Evolutionary conservation across 2,797 vertebrate genomes (phyloP).

Genomic region (Simalia tracyae): DNA sequence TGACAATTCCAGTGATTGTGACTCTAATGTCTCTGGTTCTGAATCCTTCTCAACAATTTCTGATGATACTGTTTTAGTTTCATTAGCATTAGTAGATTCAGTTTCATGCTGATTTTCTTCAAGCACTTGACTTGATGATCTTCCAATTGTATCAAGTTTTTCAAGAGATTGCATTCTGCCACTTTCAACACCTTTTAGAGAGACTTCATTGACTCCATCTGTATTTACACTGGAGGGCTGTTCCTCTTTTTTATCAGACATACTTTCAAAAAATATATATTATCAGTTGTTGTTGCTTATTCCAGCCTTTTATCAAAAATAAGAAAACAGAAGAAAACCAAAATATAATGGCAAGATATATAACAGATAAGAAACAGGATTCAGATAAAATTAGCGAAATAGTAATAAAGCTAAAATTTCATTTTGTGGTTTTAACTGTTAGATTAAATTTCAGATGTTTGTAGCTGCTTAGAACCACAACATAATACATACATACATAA

Average conservation of each 20-base stretch:
- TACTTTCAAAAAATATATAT: background rate
- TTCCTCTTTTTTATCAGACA: constrained; percentile 11
- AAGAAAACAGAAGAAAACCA: background rate
- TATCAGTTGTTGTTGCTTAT: background rate
- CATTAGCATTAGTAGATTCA: constrained; percentile 15
- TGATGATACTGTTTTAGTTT: background rate
- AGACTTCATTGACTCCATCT: background rate
- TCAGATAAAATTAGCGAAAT: background rate
- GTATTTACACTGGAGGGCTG: background rate
- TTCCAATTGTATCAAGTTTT: constrained; percentile 16
- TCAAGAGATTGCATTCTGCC: constrained; percentile 21
- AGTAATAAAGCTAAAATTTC: background rate
- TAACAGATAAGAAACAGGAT: background rate
- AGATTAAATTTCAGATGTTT: background rate
- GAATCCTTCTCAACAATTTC: background rate
- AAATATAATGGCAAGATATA: background rate
- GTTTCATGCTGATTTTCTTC: constrained; percentile 6
- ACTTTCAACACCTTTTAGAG: background rate
- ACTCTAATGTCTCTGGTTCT: background rate
- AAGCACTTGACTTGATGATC: constrained; percentile 31
- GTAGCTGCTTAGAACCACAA: background rate
- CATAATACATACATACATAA: too few species aligned
- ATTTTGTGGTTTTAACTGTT: background rate
- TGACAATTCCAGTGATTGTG: background rate
- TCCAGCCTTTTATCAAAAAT: background rate